Base-by-base conservation (phyloP, 2,888 invertebrate species). In the Tortrix viridana region DNA sequence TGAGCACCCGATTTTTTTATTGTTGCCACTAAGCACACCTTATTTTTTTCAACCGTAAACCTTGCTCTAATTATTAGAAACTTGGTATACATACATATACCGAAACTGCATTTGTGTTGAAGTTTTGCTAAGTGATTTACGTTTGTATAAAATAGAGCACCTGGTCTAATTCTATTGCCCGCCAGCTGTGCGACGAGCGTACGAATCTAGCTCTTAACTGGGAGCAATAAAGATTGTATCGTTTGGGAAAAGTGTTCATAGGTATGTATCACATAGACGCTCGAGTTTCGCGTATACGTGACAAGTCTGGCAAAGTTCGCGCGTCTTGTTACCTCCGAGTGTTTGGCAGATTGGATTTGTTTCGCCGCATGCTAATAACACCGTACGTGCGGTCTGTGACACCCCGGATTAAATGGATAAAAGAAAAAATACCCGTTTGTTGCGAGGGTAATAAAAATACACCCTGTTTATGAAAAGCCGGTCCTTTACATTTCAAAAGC, bases 321-420 rank as follows among this genome's bases (percentile, higher is more conserved):
- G 75, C 75, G 84, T 88, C 86, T 86, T 88, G 86, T 86, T 85
- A 77, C 78, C 77, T 77, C 74, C 76, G 74, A 81, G 78, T 80
- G 82, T 88, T 88, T 84, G 84, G 81, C 84, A 86, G 85, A 89
- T 89, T 87, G 86, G 83, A 86, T 89, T 89, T 88, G 86, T 88
- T 88, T 82, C 78, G 76, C 80, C 81, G 84, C 83, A 88, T 85
- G 87, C 85, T 85, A 87, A 88, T 88, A 85, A 76, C 68, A 70
- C 71, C 71, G 72, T 79, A 82, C 82, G 82, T 81, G 84, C 71
- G 66, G 67, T 65, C 56, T 70, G 74, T 76, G 79, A 80, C 79
- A 80, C 70, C 65, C 67, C 55, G 76, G 81, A 85, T 86, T 82
- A 85, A 68, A 63, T 66, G 73, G 68, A 74, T 73, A 68, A 70